Evolutionary conservation across 2,888 invertebrate species (phyloP), one percentile per base, ranked within the genome.

Genomic region (Cyclophora punctaria): DNA sequence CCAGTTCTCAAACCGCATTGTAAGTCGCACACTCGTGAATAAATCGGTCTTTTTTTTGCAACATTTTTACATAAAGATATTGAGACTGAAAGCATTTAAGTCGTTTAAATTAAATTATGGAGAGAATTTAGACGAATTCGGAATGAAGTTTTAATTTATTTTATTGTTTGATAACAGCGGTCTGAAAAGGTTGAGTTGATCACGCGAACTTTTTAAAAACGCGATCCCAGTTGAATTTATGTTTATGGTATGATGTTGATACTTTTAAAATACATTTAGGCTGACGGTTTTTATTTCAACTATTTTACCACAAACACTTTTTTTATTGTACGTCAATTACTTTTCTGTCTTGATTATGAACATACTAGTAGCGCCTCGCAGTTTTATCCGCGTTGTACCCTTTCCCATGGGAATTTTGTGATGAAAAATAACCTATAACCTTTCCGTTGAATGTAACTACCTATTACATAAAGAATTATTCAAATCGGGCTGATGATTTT

Each of bases 151-250:
- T 49, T 51, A 52, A 50, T 52, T 52, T 50, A 52, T 52, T 47
- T 51, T 52, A 52, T 44, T 44, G 53, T 47, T 49, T 54, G 50
- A 52, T 53, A 55, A 52, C 44, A 35, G 5, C 43, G 35, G 33
- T 50, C 49, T 47, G 48, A 50, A 48, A 53, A 46, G 46, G 46
- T 53, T 48, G 35, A 48, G 46, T 46, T 40, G 33, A n/a, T 42
- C 56, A 58, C 55, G 56, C 58, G 53, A 56, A 35, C 6, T 48
- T 53, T 50, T 50, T 47, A 48, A 35, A 41, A 47, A 49, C 34
- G 44, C 34, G 34, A 44, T 44, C 33, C 20, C 6, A 44, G 34
- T 37, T 37, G 5, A 44, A 44, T 33, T 4, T 44, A n/a, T 44
- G 7, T 44, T 44, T 44, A 44, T 20, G 20, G 20, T 20, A 20